Evolutionary conservation across 2,888 invertebrate genomes (phyloP).

Genomic region (Tethea ocularis): DNA sequence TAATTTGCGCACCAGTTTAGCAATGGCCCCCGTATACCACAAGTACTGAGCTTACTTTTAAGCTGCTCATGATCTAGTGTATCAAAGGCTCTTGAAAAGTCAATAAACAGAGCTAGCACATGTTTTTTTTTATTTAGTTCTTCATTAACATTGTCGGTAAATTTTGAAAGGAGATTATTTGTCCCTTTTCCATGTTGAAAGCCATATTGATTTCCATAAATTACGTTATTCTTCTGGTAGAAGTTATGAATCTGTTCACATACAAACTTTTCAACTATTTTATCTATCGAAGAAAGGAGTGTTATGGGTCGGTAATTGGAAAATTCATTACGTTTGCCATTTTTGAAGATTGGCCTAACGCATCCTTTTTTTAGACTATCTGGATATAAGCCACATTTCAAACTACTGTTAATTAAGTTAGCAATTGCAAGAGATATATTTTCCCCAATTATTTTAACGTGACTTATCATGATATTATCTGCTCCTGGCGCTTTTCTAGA

Average conservation of each 20-base stretch:
- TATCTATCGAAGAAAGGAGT: slow-evolving; percentile 24
- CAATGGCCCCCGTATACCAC: slow-evolving; percentile 16
- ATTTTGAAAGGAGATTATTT: slow-evolving; percentile 16
- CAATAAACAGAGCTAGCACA: slow-evolving; percentile 18
- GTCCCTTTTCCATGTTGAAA: slow-evolving; percentile 15
- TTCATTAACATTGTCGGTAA: slow-evolving; percentile 23
- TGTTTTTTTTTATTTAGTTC: slow-evolving; percentile 19
- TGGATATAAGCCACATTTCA: slow-evolving; percentile 23
- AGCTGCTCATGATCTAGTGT: slow-evolving; percentile 21
- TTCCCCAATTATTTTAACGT: slow-evolving; percentile 17
- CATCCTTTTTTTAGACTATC: slow-evolving; percentile 24
- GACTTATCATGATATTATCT: slow-evolving; percentile 13
- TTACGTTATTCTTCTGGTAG: slow-evolving; percentile 16
- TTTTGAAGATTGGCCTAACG: slow-evolving; percentile 24
- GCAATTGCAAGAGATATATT: slow-evolving; percentile 18
- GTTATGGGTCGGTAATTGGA: slow-evolving; percentile 27
- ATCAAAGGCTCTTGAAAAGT: no score
- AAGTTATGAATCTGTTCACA: slow-evolving; percentile 21
- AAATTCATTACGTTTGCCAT: slow-evolving; percentile 15
- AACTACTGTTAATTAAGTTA: slow-evolving; percentile 26
- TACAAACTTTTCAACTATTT: slow-evolving; percentile 26
- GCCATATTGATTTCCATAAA: slow-evolving; percentile 6
- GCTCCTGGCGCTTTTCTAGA: slow-evolving; percentile 21
- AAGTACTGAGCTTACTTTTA: slow-evolving; percentile 14
- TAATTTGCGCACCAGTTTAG: slow-evolving; percentile 18